Percentiles rank a stretch among this genome's conserved stretches.
Conservation (phyloP, 2,888 invertebrate genomes). For the Epinotia demarniana region DNA sequence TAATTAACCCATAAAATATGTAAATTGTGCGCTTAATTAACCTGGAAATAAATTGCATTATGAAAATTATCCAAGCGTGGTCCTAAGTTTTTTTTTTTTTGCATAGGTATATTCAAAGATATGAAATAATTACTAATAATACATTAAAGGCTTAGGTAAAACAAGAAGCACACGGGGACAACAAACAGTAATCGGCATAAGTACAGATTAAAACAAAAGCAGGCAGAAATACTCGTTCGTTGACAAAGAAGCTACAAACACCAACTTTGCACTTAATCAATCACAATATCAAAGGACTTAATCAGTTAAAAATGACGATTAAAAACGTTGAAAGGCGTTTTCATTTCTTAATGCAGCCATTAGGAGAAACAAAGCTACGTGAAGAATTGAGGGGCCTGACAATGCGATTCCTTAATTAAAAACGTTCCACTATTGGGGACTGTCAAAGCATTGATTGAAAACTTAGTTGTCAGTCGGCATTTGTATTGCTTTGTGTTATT, state of each 20-base stretch:
- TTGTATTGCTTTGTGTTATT: constrained; percentile 19
- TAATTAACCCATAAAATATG: no score
- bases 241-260: constrained; percentile 4
- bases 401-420: constrained; percentile 80
- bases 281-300: constrained; percentile 46
- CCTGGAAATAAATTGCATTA: no score
- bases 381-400: constrained; percentile 69
- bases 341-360: constrained; percentile 72
- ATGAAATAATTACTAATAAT: no score
- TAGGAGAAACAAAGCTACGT: constrained; percentile 66
- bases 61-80: no score
- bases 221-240: background rate
- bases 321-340: constrained; percentile 44
- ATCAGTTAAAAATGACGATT: constrained; percentile 51
- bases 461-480: constrained; percentile 30
- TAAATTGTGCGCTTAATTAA: no score
- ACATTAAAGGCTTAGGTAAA: no score
- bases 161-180: no score
- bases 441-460: constrained; percentile 43
- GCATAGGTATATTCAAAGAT: no score
- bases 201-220: background rate
- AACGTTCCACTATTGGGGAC: constrained; percentile 72
- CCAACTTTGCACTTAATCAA: constrained; percentile 40
- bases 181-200: background rate
- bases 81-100: no score